Base-by-base conservation (phyloP, 2,113 vertebrate species). In the Sigmodon hispidus region DNA sequence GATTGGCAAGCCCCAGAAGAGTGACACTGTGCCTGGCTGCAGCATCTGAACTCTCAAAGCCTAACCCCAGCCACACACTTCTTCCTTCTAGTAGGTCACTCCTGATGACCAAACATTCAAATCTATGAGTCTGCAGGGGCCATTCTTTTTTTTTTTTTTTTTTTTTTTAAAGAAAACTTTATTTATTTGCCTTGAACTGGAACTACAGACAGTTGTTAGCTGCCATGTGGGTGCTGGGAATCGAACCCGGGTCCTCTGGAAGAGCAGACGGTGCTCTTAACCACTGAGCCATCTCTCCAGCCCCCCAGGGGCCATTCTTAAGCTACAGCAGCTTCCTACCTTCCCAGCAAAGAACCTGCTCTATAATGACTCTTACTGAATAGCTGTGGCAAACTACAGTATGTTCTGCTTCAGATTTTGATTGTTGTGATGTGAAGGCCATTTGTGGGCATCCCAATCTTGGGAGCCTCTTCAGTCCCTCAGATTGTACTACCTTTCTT, bases 361-460 rank as follows among this genome's bases (percentile, higher is more conserved):
- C 83, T 3, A 83, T 17, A 8, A 16, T 65, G 59, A 75, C 34
- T 19, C 55, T 93, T 87, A 52, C 0, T 90, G 61, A 40, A 29
- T 65, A 76, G 40, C 92, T 79, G 77, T 57, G 72, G 29, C 90
- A 86, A 79, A 21, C 88, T 29, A 61, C 83, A 91, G 3, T 63
- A 40, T 57, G 36, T 73, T 86, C 40, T 80, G 79, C 50, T 72
- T 65, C 76, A 65, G 24, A 48, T 92, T 88, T 69, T 90, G 34
- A 48, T 80, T 84, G 9, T 50, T 91, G 76, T 85, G 22, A 76
- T 87, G 15, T 73, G 40, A 52, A 91, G 67, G 55, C 87, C 67
- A 55, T 29, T 63, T 91, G 36, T 87, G 57, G 15, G 34, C 86
- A 94, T 93, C 59, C 24, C 73, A 87, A 34, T 79, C 70, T 94